Evolutionary conservation across 64 coral and sea anemone species (phyloP).

Genomic region (Actinia tenebrosa): DNA sequence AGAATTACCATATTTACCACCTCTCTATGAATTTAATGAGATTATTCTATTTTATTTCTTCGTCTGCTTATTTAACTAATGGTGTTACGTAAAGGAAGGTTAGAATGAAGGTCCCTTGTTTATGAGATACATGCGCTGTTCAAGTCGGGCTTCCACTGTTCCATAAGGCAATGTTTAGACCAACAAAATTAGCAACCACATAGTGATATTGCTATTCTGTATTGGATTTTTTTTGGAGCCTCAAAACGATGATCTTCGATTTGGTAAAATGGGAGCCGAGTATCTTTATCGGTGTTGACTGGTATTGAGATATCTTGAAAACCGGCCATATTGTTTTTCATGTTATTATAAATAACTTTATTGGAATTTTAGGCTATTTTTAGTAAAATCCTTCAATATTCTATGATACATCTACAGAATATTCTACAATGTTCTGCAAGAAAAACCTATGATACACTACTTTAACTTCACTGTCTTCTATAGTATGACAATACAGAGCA

Average conservation of each 20-base stretch:
- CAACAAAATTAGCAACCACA: neutral
- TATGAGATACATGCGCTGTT: neutral
- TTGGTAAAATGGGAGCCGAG: neutral
- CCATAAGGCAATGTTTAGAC: neutral
- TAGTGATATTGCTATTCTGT: neutral
- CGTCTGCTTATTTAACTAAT: neutral
- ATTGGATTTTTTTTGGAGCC: neutral
- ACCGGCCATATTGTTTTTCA: neutral
- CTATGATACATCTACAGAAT: neutral
- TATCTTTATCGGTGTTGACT: neutral
- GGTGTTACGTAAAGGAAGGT: neutral
- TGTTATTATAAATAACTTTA: neutral
- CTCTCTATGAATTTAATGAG: neutral
- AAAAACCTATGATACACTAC: neutral
- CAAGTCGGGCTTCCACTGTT: neutral
- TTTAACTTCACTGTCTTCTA: neutral
- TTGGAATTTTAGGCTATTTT: neutral
- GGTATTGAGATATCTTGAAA: neutral
- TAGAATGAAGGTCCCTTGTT: neutral
- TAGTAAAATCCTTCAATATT: neutral
- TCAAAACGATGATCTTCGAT: neutral
- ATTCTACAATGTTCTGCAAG: neutral
- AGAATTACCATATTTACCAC: constrained; percentile 34
- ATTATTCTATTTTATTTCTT: constrained; percentile 3
- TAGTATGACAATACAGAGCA: neutral